Conservation (phyloP, 1,140 invertebrate genomes). For the Anoplolepis gracilipes region DNA sequence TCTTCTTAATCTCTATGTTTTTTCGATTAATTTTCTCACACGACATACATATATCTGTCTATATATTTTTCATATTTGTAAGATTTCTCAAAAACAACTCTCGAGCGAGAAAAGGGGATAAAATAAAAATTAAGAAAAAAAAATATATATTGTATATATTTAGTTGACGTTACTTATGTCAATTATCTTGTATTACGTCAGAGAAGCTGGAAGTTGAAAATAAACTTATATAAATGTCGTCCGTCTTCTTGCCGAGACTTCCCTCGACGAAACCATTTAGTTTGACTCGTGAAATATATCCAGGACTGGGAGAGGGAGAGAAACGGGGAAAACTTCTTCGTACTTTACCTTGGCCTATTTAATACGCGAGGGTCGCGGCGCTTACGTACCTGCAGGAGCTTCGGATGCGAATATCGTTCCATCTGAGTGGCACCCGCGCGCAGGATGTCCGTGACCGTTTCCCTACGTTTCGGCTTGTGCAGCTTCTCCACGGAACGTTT, state of each 20-base stretch:
- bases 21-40: too few species aligned
- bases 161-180: background rate
- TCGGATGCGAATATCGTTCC: conserved; percentile 95
- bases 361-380: background rate
- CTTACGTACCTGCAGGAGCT: conserved; percentile 89
- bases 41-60: background rate
- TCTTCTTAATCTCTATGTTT: too few species aligned
- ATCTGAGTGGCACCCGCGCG: conserved; percentile 92
- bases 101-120: background rate
- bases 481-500: conserved; percentile 97
- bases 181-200: background rate
- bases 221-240: background rate
- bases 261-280: background rate
- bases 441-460: conserved; percentile 96
- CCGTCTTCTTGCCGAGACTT: background rate
- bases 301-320: too few species aligned
- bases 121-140: background rate
- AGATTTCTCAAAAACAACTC: background rate
- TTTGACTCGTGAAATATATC: background rate
- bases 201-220: background rate
- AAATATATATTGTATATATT: background rate
- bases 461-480: conserved; percentile 96
- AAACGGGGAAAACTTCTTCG: background rate
- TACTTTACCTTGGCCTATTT: background rate
- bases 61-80: background rate